Evolutionary conservation across 2,797 vertebrate species (phyloP).

Genomic region (Telmatherina bonti): DNA sequence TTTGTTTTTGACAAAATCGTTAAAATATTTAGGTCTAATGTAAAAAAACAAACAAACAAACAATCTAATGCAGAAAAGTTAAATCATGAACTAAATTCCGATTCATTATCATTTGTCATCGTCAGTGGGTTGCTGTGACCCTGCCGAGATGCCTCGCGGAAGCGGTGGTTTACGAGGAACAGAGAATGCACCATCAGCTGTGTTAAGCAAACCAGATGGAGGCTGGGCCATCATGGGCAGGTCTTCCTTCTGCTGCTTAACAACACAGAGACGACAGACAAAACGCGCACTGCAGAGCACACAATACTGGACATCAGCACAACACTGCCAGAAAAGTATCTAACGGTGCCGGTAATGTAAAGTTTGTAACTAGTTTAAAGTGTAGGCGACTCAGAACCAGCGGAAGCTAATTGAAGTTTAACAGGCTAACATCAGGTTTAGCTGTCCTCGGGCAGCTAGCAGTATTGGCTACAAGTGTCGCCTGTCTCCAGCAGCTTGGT

Average conservation of each 20-base stretch:
- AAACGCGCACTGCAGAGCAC: not conserved
- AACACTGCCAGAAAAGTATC: not conserved
- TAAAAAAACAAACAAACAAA: not conserved
- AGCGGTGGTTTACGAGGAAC: constrained; percentile 43
- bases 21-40: not conserved
- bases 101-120: not conserved
- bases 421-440: constrained; percentile 36
- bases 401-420: constrained; percentile 46
- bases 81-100: not conserved
- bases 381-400: not conserved
- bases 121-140: not conserved
- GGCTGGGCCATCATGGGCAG: constrained; percentile 33
- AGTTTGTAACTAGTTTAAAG: constrained; percentile 14
- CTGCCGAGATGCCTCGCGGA: not conserved
- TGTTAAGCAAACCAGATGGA: constrained; percentile 52
- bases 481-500: constrained; percentile 6
- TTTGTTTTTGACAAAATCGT: not conserved
- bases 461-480: constrained; percentile 25
- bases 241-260: constrained; percentile 33
- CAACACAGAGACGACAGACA: constrained; percentile 19
- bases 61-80: no score
- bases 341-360: constrained; percentile 13
- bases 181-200: constrained; percentile 51
- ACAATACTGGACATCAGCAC: not conserved
- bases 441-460: constrained; percentile 46